These are phyloP conservation scores for Bemisia tabaci DNA, from an alignment of 1,140 invertebrate species.

Conservation along the genomic window DNA sequence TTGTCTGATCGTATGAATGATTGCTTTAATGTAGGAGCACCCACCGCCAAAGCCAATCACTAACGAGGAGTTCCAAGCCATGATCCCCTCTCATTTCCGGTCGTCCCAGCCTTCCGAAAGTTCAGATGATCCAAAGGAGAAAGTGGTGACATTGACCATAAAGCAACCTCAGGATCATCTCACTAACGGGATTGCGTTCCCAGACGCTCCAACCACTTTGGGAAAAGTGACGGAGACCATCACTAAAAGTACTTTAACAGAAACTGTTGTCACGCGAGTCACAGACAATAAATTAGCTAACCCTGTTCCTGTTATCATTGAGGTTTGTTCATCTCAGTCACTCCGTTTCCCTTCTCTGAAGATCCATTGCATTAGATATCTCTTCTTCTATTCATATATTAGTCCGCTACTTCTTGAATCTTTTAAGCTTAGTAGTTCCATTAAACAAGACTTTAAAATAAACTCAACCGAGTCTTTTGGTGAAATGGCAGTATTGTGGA, in stretches of 20 bases:
- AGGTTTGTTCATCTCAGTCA: slow-evolving; percentile 45
- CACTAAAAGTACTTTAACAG: slow-evolving; percentile 85
- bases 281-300: slow-evolving; percentile 76
- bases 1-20: neutral
- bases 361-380: no score
- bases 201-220: slow-evolving; percentile 63
- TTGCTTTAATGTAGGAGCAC: neutral
- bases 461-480: no score
- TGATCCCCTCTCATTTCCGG: slow-evolving; percentile 81
- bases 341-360: neutral
- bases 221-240: slow-evolving; percentile 82
- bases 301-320: slow-evolving; percentile 60
- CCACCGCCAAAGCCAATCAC: slow-evolving; percentile 63
- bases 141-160: slow-evolving; percentile 51
- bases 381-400: no score
- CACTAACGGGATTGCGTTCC: slow-evolving; percentile 50
- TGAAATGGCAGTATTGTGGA: no score
- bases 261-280: slow-evolving; percentile 81
- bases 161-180: slow-evolving; percentile 39
- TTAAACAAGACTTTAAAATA: no score
- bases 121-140: slow-evolving; percentile 16
- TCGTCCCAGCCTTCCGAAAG: slow-evolving; percentile 7
- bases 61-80: slow-evolving; percentile 83
- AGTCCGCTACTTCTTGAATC: no score
- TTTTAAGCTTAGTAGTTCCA: no score